Percentiles rank a stretch among this genome's conserved stretches.
These are phyloP conservation scores for Sebastes hubbsi DNA, from an alignment of 2,797 vertebrate species.

Conservation along the genomic window DNA sequence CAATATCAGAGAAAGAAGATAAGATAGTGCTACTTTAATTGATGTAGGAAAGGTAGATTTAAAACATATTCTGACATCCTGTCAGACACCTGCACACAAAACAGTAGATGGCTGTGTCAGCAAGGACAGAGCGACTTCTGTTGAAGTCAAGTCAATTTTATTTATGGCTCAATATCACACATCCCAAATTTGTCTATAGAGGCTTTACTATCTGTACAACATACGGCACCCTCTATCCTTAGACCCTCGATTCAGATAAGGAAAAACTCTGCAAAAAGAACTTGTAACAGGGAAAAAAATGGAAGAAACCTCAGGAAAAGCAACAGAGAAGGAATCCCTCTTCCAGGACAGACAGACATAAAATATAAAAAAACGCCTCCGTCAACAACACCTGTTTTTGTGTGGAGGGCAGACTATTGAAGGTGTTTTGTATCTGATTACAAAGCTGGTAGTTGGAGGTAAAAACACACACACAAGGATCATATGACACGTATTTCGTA, in stretches of 20 bases:
- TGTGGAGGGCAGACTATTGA: not conserved
- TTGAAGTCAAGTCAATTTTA: not conserved
- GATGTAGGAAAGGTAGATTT: not conserved
- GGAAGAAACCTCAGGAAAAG: not conserved
- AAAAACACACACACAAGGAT: not conserved
- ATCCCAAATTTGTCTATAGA: not conserved
- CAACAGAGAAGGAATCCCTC: not conserved
- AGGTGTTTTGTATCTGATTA: not conserved
- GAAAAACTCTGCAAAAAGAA: not conserved
- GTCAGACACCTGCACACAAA: not conserved
- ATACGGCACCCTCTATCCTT: not conserved
- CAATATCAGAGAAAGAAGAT: not conserved
- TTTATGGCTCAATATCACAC: not conserved
- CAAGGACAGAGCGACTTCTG: not conserved
- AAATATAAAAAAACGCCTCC: not conserved
- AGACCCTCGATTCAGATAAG: not conserved
- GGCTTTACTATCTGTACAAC: not conserved
- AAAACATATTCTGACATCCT: not conserved
- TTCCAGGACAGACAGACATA: not conserved
- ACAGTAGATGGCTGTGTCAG: not conserved
- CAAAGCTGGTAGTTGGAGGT: not conserved
- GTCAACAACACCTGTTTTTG: not conserved
- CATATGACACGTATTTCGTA: too few relatives aligned
- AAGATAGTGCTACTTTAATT: not conserved
- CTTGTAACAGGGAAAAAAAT: not conserved